Evolutionary conservation across 2,888 invertebrate species (phyloP), one percentile per base, ranked within the genome.

Genomic region (Eurois occulta): DNA sequence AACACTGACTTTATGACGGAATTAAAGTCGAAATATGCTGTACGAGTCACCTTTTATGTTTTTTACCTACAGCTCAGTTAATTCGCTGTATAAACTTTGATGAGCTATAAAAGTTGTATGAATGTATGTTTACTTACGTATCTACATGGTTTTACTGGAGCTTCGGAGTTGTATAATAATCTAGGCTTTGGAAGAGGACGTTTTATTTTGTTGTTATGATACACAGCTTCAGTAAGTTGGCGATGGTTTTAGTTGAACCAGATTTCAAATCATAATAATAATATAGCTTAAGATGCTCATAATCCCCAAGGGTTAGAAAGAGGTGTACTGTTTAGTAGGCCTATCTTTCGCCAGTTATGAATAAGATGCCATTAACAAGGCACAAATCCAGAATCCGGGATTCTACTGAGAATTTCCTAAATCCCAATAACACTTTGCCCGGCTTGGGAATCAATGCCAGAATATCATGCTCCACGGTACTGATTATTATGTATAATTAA

Each of bases 21-120:
- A 75, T 79, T 80, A 75, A 72, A 71, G 21, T 71, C 67, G 82
- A 85, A 86, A 86, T 80, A 72, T 78, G 55, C 69, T 72, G 35
- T 69, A 77, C 58, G n/a, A 72, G 69, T 66, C 65, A 66, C 71
- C 43, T 71, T 80, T 72, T 65, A 76, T 66, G 74, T 73, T 84
- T 73, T 74, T 82, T 77, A 74, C 67, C 60, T 68, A 72, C 73
- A 62, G 24, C 66, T 66, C 58, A 64, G 76, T 86, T 86, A 86
- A 86, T 86, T 83, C 41, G 76, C 66, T 66, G 68, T 62, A 74
- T 83, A 82, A 86, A 87, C 75, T 83, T 85, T 85, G 66, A 85
- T 77, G 80, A 77, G 52, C 58, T 48, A 78, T 88, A 77, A 88
- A 87, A 77, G 69, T 64, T 62, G 55, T 60, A 60, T 46, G 41